Evolutionary conservation across 2,888 invertebrate genomes (phyloP).

Genomic region (Opisthograptis luteolata): DNA sequence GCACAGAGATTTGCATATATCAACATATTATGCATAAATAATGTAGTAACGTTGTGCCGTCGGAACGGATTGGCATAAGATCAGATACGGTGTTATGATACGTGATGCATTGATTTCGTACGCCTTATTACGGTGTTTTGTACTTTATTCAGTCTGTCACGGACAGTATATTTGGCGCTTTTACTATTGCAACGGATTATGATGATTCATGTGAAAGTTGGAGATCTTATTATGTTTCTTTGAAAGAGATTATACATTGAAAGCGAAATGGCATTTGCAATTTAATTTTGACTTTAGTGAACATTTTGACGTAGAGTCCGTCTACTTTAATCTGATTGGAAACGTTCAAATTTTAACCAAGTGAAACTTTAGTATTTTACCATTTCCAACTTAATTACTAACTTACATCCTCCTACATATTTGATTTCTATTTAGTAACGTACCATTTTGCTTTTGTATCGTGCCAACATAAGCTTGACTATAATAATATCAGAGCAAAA

Average conservation of each 20-base stretch:
- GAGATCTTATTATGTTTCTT: slow-evolving; percentile 23
- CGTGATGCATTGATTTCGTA: slow-evolving; percentile 53
- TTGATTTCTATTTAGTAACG: too few species aligned
- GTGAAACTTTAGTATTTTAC: not conserved
- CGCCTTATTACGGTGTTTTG: slow-evolving; percentile 44
- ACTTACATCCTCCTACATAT: not conserved
- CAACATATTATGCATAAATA: slow-evolving; percentile 51
- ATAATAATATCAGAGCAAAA: slow-evolving; percentile 24
- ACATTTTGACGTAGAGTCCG: not conserved
- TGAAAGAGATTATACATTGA: slow-evolving; percentile 20
- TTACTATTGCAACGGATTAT: slow-evolving; percentile 30
- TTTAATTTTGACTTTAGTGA: slow-evolving; percentile 8
- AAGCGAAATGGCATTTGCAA: slow-evolving; percentile 23
- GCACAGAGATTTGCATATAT: slow-evolving; percentile 38
- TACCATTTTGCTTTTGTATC: too few species aligned
- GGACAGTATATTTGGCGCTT: slow-evolving; percentile 30
- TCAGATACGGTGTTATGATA: slow-evolving; percentile 46
- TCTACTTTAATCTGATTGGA: too few species aligned
- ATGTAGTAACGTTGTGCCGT: slow-evolving; percentile 38
- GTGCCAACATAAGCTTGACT: slow-evolving; percentile 13
- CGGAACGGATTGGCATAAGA: slow-evolving; percentile 49
- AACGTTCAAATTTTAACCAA: too few species aligned
- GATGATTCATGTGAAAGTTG: slow-evolving; percentile 30
- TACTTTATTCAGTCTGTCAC: slow-evolving; percentile 37
- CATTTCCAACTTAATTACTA: not conserved